phyloP scores from a whole-genome alignment of 2,888 invertebrate species.

The Rhamphomyia laevipes region DNA sequence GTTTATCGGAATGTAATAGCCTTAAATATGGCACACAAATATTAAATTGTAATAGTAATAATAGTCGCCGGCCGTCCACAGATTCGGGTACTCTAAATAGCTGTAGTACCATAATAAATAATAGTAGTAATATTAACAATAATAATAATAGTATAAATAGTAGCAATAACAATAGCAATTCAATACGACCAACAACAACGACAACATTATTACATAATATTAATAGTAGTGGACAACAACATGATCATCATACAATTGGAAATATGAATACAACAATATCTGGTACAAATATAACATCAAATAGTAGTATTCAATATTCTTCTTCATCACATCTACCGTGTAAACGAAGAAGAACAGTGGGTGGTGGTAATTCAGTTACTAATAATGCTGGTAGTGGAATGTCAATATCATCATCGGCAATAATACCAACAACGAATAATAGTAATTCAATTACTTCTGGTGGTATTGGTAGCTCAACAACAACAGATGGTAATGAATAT shows the following conservation, averaged over 20 bases:
- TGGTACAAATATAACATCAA: slow-evolving; percentile 16
- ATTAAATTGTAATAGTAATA: slow-evolving; percentile 13
- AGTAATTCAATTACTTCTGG: neutral
- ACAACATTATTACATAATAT: slow-evolving; percentile 4
- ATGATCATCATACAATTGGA: slow-evolving; percentile 13
- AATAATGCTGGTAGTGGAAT: slow-evolving; percentile 14
- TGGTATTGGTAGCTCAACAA: neutral
- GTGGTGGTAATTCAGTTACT: slow-evolving; percentile 13
- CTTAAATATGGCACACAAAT: slow-evolving; percentile 17
- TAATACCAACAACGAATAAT: neutral
- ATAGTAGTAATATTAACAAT: slow-evolving; percentile 17
- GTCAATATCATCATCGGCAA: slow-evolving; percentile 1
- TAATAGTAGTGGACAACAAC: neutral
- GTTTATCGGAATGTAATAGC: slow-evolving; percentile 40
- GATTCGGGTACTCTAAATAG: slow-evolving; percentile 32
- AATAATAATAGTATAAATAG: slow-evolving; percentile 22
- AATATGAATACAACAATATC: slow-evolving; percentile 4
- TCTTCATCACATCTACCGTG: slow-evolving; percentile 31
- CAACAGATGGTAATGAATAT: slow-evolving; percentile 26
- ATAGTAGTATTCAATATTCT: slow-evolving; percentile 11
- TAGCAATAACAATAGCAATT: slow-evolving; percentile 20
- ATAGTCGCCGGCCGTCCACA: slow-evolving; percentile 41
- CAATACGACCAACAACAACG: slow-evolving; percentile 14
- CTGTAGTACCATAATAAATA: slow-evolving; percentile 11
- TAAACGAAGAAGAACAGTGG: slow-evolving; percentile 43